phyloP scores from a whole-genome alignment of 2,888 invertebrate species.

The Drosophila maculinotata region DNA sequence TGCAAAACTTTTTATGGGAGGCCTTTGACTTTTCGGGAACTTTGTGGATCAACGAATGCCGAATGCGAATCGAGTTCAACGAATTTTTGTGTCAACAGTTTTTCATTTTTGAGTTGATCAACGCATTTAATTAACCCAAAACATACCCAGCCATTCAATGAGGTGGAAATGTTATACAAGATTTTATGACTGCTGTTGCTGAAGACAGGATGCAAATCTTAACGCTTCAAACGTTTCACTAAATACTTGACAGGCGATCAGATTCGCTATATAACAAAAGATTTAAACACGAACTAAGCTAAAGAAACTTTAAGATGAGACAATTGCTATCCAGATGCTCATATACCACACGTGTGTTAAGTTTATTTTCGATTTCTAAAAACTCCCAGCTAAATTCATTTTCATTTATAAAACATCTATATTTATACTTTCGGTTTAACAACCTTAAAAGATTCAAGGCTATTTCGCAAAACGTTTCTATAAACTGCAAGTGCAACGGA shows the following conservation, averaged over 20 bases:
- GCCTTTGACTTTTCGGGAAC: constrained; percentile 52
- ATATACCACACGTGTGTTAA: neutral
- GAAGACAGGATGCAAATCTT: constrained; percentile 19
- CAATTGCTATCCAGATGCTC: neutral
- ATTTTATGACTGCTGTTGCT: neutral
- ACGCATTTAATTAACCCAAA: constrained; percentile 54
- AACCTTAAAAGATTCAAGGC: constrained; percentile 9
- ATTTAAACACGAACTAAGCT: too few relatives aligned
- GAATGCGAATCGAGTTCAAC: constrained; percentile 65
- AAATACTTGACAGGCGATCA: constrained; percentile 34
- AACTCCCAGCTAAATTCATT: neutral
- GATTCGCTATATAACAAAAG: constrained; percentile 18
- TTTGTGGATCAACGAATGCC: constrained; percentile 18
- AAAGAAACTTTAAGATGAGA: too few relatives aligned
- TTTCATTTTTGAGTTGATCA: constrained; percentile 38
- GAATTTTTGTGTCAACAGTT: constrained; percentile 74
- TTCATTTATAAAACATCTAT: constrained; percentile 9
- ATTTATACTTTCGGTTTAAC: constrained; percentile 7
- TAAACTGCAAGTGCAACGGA: neutral
- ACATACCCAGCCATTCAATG: constrained; percentile 39
- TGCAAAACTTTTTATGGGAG: constrained; percentile 37
- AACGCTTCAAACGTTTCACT: constrained; percentile 32
- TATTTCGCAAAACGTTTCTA: neutral
- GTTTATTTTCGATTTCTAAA: neutral
- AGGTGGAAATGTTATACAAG: constrained; percentile 43